These are phyloP conservation scores for Achatina immaculata DNA, from an alignment of 1,140 invertebrate species.

Conservation along the genomic window DNA sequence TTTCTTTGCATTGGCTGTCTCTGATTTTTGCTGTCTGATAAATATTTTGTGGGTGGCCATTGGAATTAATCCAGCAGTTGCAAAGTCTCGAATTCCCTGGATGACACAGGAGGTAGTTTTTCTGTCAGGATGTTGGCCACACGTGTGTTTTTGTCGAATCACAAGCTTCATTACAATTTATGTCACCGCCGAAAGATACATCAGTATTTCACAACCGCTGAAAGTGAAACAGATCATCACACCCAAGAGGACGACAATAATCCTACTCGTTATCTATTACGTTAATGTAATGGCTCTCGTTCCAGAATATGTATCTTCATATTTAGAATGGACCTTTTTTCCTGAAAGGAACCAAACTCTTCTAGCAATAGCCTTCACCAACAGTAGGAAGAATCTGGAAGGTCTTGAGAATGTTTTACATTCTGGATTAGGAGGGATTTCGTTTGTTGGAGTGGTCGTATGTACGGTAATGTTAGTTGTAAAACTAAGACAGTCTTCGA, in stretches of 20 bases:
- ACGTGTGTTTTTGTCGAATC: neutral
- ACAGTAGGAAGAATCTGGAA: neutral
- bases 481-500: neutral
- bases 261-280: neutral
- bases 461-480: neutral
- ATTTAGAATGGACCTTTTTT: neutral
- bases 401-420: neutral
- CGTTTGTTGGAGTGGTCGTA: neutral
- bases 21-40: neutral
- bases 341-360: neutral
- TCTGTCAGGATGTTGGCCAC: neutral
- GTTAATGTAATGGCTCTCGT: neutral
- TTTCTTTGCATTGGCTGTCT: neutral
- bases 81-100: neutral
- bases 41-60: neutral
- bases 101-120: neutral
- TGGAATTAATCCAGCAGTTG: neutral
- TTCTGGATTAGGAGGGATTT: neutral
- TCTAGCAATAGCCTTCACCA: neutral
- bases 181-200: slow-evolving; percentile 10
- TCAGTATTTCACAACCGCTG: neutral
- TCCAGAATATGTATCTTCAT: neutral
- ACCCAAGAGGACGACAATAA: neutral
- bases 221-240: slow-evolving; percentile 23
- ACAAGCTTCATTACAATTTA: slow-evolving; percentile 18